Evolutionary conservation across 2,888 invertebrate species (phyloP).

Genomic region (Amphipyra tragopoginis): DNA sequence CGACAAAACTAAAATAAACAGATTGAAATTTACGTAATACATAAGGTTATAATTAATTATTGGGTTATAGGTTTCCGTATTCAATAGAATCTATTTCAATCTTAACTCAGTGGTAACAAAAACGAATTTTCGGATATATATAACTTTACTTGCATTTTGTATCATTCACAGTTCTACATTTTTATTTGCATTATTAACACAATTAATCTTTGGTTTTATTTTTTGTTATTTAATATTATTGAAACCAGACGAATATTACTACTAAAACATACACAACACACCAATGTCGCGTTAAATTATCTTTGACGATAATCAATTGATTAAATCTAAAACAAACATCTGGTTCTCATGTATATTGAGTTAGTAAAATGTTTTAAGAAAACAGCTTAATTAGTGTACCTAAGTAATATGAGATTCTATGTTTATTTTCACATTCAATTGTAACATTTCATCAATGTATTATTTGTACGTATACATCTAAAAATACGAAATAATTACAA

Average conservation of each 20-base stretch:
- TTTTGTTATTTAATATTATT: conserved; percentile 19
- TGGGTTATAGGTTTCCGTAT: too few species aligned
- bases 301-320: conserved; percentile 13
- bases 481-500: conserved; percentile 15
- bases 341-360: conserved; percentile 1
- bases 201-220: conserved; percentile 55
- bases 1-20: too few species aligned
- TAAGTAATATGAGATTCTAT: conserved; percentile 33
- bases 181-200: conserved; percentile 48
- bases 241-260: conserved; percentile 10
- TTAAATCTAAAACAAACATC: conserved; percentile 2
- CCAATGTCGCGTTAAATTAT: not conserved
- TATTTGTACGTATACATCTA: conserved; percentile 15
- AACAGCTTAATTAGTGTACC: not conserved
- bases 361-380: not conserved
- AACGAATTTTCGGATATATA: conserved; percentile 16
- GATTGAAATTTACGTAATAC: too few species aligned
- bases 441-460: conserved; percentile 4
- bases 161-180: conserved; percentile 28
- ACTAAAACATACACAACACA: conserved; percentile 7
- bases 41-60: too few species aligned
- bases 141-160: conserved; percentile 39
- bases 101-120: too few species aligned
- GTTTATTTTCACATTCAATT: conserved; percentile 6
- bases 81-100: too few species aligned